These are phyloP conservation scores for Urocynchramus pylzowi DNA, from an alignment of 2,113 vertebrate genomes.

Conservation along the genomic window DNA sequence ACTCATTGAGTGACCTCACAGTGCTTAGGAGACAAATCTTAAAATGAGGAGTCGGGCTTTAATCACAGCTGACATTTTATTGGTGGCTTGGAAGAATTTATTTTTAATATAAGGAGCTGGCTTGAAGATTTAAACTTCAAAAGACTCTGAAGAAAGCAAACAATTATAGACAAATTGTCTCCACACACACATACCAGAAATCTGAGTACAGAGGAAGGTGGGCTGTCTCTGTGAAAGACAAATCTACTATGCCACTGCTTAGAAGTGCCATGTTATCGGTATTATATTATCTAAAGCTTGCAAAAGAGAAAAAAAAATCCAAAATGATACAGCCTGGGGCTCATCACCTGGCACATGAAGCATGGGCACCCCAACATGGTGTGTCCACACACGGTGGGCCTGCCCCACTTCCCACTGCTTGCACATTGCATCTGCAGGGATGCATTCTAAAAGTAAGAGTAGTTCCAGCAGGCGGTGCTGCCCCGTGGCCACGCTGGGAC, in stretches of 20 bases:
- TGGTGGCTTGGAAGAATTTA: conserved; percentile 59
- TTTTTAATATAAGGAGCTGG: conserved; percentile 60
- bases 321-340: background rate
- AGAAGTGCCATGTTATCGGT: background rate
- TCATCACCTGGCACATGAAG: background rate
- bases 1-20: conserved; percentile 22
- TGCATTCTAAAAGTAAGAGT: rapidly evolving
- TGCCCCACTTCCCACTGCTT: background rate
- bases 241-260: background rate
- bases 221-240: background rate
- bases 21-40: conserved; percentile 34
- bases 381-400: background rate
- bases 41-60: conserved; percentile 42
- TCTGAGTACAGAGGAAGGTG: background rate
- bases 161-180: conserved; percentile 22
- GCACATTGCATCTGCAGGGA: rapidly evolving
- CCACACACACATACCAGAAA: background rate
- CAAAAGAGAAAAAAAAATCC: background rate
- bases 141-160: conserved; percentile 41
- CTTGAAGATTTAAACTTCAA: conserved; percentile 57
- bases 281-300: background rate
- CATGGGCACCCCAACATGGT: rapidly evolving
- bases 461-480: background rate
- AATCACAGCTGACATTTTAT: conserved; percentile 58
- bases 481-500: rapidly evolving